These are phyloP conservation scores for Charaxes varanes DNA, from an alignment of 1,140 invertebrate species.

Conservation along the genomic window DNA sequence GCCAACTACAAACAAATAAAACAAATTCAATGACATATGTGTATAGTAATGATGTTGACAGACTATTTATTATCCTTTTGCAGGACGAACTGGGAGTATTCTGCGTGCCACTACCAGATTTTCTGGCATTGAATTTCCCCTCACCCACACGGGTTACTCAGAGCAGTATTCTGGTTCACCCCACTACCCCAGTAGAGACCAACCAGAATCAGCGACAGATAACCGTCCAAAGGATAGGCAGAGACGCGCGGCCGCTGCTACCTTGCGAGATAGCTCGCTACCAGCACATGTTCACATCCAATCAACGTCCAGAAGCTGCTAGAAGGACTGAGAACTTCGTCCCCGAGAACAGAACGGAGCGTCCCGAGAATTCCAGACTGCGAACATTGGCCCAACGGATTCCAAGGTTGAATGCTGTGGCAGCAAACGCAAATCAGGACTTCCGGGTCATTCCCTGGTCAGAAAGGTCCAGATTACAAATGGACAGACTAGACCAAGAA, in stretches of 20 bases:
- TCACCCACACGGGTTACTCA: slow-evolving; percentile 33
- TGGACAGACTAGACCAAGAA: slow-evolving; percentile 43
- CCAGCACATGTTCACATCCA: slow-evolving; percentile 56
- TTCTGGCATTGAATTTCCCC: slow-evolving; percentile 51
- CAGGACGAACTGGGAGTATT: slow-evolving; percentile 66
- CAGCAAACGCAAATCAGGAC: slow-evolving; percentile 26
- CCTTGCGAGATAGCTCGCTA: slow-evolving; percentile 58
- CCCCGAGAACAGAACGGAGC: slow-evolving; percentile 30
- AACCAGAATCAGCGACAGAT: slow-evolving; percentile 47
- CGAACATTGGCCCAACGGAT: slow-evolving; percentile 45
- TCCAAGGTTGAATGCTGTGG: slow-evolving; percentile 38
- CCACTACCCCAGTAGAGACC: slow-evolving; percentile 26
- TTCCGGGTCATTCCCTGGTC: slow-evolving; percentile 51
- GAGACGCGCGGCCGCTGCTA: slow-evolving; percentile 56
- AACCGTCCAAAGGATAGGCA: slow-evolving; percentile 63
- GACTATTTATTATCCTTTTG: slow-evolving; percentile 15
- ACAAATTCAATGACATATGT: too few relatives aligned
- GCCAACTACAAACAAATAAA: too few relatives aligned
- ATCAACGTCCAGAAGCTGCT: slow-evolving; percentile 19
- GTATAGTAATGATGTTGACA: not conserved
- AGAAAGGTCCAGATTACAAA: slow-evolving; percentile 29
- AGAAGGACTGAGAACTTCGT: slow-evolving; percentile 36
- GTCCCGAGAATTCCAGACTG: slow-evolving; percentile 39
- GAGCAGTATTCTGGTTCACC: slow-evolving; percentile 39
- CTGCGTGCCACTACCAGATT: slow-evolving; percentile 62